Evolutionary conservation across 2,888 invertebrate species (phyloP), one percentile per base, ranked within the genome.

Genomic region (Ormia ochracea): DNA sequence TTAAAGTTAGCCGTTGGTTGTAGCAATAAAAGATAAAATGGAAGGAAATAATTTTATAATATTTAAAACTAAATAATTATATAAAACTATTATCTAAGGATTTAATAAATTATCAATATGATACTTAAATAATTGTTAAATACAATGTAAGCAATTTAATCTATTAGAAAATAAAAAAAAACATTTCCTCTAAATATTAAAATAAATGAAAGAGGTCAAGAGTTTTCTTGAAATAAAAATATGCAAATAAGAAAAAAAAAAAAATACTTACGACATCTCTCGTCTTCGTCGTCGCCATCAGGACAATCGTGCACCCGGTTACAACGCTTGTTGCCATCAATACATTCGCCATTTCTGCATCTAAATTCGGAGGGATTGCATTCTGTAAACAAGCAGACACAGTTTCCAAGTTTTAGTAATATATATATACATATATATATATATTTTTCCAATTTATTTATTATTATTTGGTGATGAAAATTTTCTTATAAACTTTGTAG

Each of bases 321-420:
- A 88, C 94, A 94, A 33, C 90, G 90, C 58, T 86, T 87, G 72
- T 86, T 87, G 45, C 83, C 85, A 41, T 91, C 91, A 81, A 94
- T 92, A 88, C 94, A 94, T 26, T 88, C 86, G 4, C 92, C 92
- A 88, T 92, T 92, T 75, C 88, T 89, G 86, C 95, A 95, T 78
- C 90, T 91, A 88, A 91, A 93, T 85, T 94, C 91, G 65, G 90
- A 89, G 1, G 88, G 43, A 1, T 85, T 86, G 85, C 94, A 94
- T 48, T 89, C 91, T 91, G 88, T 6, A 89, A 88, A 78, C 77
- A 65, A 81, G 43, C 0, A 26, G 6, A 81, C 43, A 12, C n/a
- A 41, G 9, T 17, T n/a, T 28, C 50, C n/a, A 12, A 41, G n/a
- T 17, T 28, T 21, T 12, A 23, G 1, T 4, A 38, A 38, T 4